These are phyloP conservation scores for Acheta domesticus DNA, from an alignment of 2,888 invertebrate genomes.

Conservation along the genomic window DNA sequence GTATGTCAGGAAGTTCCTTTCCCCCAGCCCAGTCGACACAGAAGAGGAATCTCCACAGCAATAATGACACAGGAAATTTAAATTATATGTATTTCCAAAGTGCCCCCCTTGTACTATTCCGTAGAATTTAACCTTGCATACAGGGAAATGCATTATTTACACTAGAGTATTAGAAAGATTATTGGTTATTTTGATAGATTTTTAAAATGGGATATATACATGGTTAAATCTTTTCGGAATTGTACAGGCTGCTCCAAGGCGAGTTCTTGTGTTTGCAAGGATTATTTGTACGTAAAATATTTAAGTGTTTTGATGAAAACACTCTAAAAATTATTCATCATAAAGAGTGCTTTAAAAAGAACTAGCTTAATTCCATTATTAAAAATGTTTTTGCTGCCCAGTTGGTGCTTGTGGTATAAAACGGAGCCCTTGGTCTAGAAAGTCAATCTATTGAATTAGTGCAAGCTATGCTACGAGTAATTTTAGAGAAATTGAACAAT, in stretches of 20 bases:
- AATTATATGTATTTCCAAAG: conserved; percentile 29
- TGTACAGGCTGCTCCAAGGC: conserved; percentile 27
- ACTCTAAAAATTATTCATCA: conserved; percentile 35
- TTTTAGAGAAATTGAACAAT: conserved; percentile 20
- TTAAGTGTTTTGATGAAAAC: conserved; percentile 33
- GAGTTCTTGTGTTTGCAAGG: conserved; percentile 25
- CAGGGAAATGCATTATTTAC: conserved; percentile 34
- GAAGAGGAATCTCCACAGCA: conserved; percentile 69
- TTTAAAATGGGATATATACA: conserved; percentile 31
- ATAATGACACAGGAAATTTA: conserved; percentile 34
- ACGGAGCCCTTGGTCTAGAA: conserved; percentile 22
- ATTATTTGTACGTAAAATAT: conserved; percentile 25
- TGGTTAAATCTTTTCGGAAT: conserved; percentile 30
- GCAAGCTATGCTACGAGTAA: conserved; percentile 26
- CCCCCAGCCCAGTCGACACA: conserved; percentile 80
- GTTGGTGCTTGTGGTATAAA: conserved; percentile 33
- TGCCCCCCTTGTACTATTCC: conserved; percentile 31
- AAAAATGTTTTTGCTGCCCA: conserved; percentile 35
- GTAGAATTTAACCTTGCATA: conserved; percentile 30
- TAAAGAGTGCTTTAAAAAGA: conserved; percentile 34
- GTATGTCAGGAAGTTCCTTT: conserved; percentile 84
- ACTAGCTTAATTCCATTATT: conserved; percentile 27
- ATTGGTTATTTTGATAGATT: conserved; percentile 37
- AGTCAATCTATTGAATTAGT: conserved; percentile 28
- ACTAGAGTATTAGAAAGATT: conserved; percentile 32